A percentile compares a stretch with the other conserved stretches of the same genome.
phyloP scores from a whole-genome alignment of 2,888 invertebrate species.

The Pasiphila rectangulata region DNA sequence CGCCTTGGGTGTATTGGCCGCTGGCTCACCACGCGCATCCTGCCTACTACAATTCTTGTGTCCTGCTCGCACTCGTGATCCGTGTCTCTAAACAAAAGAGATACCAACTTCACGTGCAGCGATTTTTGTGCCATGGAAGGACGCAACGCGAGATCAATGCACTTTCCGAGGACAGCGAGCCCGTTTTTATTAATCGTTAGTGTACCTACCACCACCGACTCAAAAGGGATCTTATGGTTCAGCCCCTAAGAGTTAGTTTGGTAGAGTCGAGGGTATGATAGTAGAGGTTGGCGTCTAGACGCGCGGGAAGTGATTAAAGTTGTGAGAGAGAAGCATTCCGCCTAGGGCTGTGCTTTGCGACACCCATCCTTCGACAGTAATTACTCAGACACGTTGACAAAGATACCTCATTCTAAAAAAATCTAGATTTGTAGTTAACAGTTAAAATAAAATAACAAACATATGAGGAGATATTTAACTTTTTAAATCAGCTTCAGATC shows the following conservation, averaged over 20 bases:
- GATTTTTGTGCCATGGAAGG: constrained; percentile 78
- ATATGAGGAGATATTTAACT: no score
- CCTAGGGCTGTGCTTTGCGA: constrained; percentile 37
- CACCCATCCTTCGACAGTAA: no score
- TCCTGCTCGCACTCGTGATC: constrained; percentile 61
- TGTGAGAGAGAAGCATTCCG: constrained; percentile 60
- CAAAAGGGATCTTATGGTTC: constrained; percentile 60
- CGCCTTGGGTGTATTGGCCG: constrained; percentile 77
- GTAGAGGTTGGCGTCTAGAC: constrained; percentile 66
- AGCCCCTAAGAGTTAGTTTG: constrained; percentile 57
- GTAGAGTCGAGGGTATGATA: constrained; percentile 31
- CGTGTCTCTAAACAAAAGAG: constrained; percentile 56
- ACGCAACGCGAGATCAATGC: constrained; percentile 78
- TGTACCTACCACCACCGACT: constrained; percentile 43
- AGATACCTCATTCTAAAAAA: no score
- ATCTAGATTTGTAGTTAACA: no score
- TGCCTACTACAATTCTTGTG: constrained; percentile 68
- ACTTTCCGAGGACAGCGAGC: constrained; percentile 78
- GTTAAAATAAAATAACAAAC: no score
- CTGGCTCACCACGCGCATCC: constrained; percentile 74
- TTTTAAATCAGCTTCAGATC: no score
- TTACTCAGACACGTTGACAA: no score
- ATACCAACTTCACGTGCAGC: constrained; percentile 69
- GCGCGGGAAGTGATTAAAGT: constrained; percentile 68
- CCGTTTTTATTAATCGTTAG: constrained; percentile 70